A percentile compares a stretch with the other conserved stretches of the same genome.
phyloP scores from a whole-genome alignment of 2,888 invertebrate species.

The Platycheirus rosarum region DNA sequence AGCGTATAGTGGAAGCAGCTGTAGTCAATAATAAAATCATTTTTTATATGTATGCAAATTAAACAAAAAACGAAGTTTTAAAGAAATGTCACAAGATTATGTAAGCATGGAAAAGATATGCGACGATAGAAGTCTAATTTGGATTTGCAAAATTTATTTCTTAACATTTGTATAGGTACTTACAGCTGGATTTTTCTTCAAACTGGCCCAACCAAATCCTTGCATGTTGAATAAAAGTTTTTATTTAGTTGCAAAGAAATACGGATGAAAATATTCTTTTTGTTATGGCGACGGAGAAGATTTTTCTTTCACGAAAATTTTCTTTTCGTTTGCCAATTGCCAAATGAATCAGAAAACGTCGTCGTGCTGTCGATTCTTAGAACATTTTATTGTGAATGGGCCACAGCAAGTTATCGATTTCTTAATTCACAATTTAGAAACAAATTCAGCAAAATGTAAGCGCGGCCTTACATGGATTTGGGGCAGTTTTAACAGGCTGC shows the following conservation, averaged over 20 bases:
- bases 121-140: not conserved
- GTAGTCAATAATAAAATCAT: conserved; percentile 64
- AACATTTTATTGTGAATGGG: conserved; percentile 42
- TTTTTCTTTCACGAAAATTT: conserved; percentile 30
- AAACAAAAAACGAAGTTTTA: not conserved
- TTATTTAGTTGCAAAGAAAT: conserved; percentile 7
- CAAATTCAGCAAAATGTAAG: too few relatives aligned
- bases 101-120: conserved; percentile 35
- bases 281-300: conserved; percentile 47
- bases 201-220: conserved; percentile 87
- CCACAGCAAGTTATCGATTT: conserved; percentile 48
- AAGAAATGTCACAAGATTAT: conserved; percentile 47
- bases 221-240: conserved; percentile 85
- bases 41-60: conserved; percentile 1
- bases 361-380: conserved; percentile 48
- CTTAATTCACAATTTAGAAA: not conserved
- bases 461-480: too few relatives aligned
- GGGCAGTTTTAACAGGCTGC: too few relatives aligned
- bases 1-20: conserved; percentile 92
- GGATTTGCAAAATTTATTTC: not conserved
- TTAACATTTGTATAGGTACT: too few relatives aligned
- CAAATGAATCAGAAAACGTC: too few relatives aligned
- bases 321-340: not conserved
- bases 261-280: conserved; percentile 37
- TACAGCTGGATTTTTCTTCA: conserved; percentile 92